A percentile compares a stretch with the other conserved stretches of the same genome.
Conservation (phyloP, 2,113 vertebrate genomes). For the Scartelaos histophorus region DNA sequence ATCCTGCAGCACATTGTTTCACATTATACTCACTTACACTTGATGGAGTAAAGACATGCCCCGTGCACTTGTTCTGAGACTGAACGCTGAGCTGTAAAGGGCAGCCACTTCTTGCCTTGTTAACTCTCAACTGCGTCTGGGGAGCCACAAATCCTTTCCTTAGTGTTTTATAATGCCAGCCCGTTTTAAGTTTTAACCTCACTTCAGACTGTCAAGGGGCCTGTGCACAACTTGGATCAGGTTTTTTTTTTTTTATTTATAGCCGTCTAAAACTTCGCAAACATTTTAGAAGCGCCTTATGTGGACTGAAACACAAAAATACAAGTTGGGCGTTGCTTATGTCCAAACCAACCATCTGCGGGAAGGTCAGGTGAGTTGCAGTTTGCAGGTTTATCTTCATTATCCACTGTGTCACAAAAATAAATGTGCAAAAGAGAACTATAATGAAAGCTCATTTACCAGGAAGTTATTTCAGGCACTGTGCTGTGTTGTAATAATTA, state of each 20-base stretch:
- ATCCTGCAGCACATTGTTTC: background rate
- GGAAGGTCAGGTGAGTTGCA: conserved; percentile 43
- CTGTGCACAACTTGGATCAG: background rate
- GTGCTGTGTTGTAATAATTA: background rate
- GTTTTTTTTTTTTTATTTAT: conserved; percentile 7
- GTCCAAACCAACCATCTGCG: conserved; percentile 36
- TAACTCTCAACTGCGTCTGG: background rate
- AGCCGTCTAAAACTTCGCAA: conserved; percentile 4
- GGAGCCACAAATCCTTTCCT: background rate
- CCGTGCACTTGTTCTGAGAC: background rate
- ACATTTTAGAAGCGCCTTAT: background rate
- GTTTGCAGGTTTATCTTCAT: conserved; percentile 48
- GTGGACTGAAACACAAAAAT: conserved; percentile 8
- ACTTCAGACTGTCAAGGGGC: conserved; percentile 5
- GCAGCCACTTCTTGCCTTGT: conserved; percentile 10
- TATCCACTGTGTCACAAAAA: conserved; percentile 36
- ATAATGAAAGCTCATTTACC: conserved; percentile 37
- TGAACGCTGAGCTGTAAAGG: background rate
- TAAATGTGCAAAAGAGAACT: conserved; percentile 54
- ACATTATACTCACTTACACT: background rate
- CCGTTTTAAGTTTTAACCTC: conserved; percentile 25
- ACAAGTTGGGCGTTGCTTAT: conserved; percentile 11
- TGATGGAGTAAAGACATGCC: no score
- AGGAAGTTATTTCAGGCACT: conserved; percentile 12
- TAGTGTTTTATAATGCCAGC: background rate